phyloP scores from a whole-genome alignment of 2,113 vertebrate species.

The Xiphophorus couchianus region DNA sequence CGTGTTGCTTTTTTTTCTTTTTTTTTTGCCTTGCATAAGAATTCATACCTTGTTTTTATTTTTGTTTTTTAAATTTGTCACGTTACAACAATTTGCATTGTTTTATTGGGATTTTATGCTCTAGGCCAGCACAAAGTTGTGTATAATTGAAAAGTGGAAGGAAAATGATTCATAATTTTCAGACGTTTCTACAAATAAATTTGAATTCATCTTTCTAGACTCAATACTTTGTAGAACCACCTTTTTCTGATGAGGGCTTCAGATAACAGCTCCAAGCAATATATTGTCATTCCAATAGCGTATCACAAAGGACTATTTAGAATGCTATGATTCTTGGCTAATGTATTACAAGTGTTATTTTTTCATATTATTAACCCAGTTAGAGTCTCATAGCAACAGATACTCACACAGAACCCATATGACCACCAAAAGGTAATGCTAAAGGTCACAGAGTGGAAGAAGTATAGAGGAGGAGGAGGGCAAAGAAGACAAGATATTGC shows the following conservation, averaged over 20 bases:
- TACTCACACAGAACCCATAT: too few relatives aligned
- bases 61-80: not conserved
- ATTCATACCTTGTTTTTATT: not conserved
- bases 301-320: not conserved
- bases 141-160: not conserved
- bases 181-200: not conserved
- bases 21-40: too few relatives aligned
- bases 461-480: too few relatives aligned
- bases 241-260: not conserved
- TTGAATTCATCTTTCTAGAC: not conserved
- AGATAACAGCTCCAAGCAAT: not conserved
- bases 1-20: not conserved
- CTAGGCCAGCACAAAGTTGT: not conserved
- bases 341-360: not conserved
- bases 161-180: not conserved
- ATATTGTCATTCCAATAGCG: not conserved
- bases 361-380: too few relatives aligned
- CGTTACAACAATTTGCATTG: not conserved
- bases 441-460: too few relatives aligned
- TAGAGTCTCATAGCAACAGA: too few relatives aligned
- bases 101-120: not conserved
- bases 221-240: not conserved
- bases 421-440: too few relatives aligned
- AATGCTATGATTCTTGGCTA: not conserved
- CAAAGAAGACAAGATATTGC: too few relatives aligned